Percentiles rank a stretch among this genome's conserved stretches.
These are phyloP conservation scores for Platynereis dumerilii DNA, from an alignment of 2,888 invertebrate species.

Conservation along the genomic window DNA sequence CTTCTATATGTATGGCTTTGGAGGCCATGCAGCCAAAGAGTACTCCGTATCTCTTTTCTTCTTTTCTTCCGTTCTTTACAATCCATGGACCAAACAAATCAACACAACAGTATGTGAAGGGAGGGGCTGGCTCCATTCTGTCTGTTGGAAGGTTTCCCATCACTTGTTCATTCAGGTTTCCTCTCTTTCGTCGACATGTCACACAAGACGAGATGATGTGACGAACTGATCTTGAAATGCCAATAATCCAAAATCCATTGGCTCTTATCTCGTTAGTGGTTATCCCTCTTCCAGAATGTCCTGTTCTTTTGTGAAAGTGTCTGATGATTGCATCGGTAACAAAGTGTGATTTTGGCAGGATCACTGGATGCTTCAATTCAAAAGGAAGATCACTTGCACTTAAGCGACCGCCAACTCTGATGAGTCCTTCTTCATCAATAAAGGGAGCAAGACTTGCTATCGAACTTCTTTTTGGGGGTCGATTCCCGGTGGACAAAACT, in stretches of 20 bases:
- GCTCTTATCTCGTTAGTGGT: slow-evolving; percentile 36
- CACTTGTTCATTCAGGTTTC: slow-evolving; percentile 18
- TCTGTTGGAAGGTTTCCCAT: slow-evolving; percentile 39
- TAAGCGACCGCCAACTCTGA: slow-evolving; percentile 30
- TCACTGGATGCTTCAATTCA: slow-evolving; percentile 25
- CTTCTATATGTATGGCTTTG: slow-evolving; percentile 13
- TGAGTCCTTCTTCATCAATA: slow-evolving; percentile 30
- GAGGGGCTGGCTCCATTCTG: slow-evolving; percentile 35
- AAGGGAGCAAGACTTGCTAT: slow-evolving; percentile 15
- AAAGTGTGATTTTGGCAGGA: slow-evolving; percentile 20
- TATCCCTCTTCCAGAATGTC: slow-evolving; percentile 39
- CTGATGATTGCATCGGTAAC: slow-evolving; percentile 25
- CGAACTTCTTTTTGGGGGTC: background rate
- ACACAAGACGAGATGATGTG: slow-evolving; percentile 24
- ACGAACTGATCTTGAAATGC: slow-evolving; percentile 9
- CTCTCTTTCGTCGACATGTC: slow-evolving; percentile 18
- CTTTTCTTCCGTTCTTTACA: slow-evolving; percentile 41
- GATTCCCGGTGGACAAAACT: background rate
- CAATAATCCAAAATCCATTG: slow-evolving; percentile 34
- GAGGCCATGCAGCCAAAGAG: slow-evolving; percentile 32
- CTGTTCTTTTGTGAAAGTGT: slow-evolving; percentile 35
- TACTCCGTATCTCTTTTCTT: slow-evolving; percentile 41
- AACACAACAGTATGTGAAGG: slow-evolving; percentile 41
- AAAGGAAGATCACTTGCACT: background rate
- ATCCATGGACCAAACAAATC: slow-evolving; percentile 45